Conservation (phyloP, 2,888 invertebrate genomes). For the Watsonalla cultraria region DNA sequence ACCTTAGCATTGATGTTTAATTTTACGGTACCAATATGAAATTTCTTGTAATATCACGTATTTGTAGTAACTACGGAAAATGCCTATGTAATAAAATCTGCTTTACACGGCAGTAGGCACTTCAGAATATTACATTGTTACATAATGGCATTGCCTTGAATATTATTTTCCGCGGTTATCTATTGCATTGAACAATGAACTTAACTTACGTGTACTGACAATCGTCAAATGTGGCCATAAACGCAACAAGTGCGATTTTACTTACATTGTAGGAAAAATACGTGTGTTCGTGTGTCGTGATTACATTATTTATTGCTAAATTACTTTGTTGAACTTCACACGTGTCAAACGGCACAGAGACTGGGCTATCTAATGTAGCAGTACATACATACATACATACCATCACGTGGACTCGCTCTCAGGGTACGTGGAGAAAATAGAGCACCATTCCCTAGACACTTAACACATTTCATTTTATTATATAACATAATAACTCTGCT, state of each 20-base stretch:
- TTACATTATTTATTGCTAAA: conserved; percentile 28
- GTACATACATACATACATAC: background rate
- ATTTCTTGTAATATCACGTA: too few relatives aligned
- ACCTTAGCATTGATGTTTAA: too few relatives aligned
- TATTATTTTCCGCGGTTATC: conserved; percentile 3
- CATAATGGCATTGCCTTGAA: conserved; percentile 26
- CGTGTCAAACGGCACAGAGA: conserved; percentile 27
- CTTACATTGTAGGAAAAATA: conserved; percentile 22
- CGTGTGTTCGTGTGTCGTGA: conserved; percentile 45
- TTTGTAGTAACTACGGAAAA: too few relatives aligned
- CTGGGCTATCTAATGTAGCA: too few relatives aligned
- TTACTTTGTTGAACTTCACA: conserved; percentile 33
- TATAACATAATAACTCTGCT: too few relatives aligned
- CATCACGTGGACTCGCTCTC: too few relatives aligned
- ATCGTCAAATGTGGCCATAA: background rate
- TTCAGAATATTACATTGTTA: conserved; percentile 6
- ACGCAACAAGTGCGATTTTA: conserved; percentile 4
- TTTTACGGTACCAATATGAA: too few relatives aligned
- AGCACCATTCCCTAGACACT: too few relatives aligned
- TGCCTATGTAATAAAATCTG: too few relatives aligned
- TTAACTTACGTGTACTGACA: conserved; percentile 1
- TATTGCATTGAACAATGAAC: conserved; percentile 2
- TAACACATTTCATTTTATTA: too few relatives aligned
- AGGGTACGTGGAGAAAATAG: too few relatives aligned
- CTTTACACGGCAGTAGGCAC: background rate